Conservation (phyloP, 2,888 invertebrate genomes). For the Mythimna vitellina region DNA sequence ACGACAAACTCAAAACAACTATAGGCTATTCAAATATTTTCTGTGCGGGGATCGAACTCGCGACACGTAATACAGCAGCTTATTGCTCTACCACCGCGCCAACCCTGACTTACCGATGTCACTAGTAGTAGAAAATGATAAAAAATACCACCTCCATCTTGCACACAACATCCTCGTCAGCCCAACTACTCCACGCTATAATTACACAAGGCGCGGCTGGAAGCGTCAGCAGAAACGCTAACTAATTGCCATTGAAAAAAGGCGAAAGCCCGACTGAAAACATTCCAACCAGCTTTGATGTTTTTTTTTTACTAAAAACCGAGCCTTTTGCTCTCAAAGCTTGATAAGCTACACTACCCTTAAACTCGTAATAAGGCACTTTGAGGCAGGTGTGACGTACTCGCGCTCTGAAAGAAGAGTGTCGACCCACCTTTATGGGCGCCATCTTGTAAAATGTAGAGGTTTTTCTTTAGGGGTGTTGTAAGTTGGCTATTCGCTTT, state of each 20-base stretch:
- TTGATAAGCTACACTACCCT: conserved; percentile 88
- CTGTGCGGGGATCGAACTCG: too few species aligned
- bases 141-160: conserved; percentile 62
- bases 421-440: conserved; percentile 75
- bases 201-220: conserved; percentile 87
- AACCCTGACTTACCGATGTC: too few species aligned
- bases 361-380: conserved; percentile 88
- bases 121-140: not conserved
- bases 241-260: conserved; percentile 92
- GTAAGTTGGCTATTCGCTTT: conserved; percentile 63
- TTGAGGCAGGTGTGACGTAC: conserved; percentile 85
- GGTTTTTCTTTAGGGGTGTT: conserved; percentile 78
- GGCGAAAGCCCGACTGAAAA: conserved; percentile 90
- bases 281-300: conserved; percentile 87
- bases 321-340: conserved; percentile 79
- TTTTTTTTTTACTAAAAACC: conserved; percentile 79
- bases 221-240: conserved; percentile 83
- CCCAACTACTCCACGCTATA: conserved; percentile 81
- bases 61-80: too few species aligned
- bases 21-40: too few species aligned
- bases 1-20: too few species aligned
- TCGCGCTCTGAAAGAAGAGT: conserved; percentile 77
- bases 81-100: too few species aligned
- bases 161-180: not conserved
- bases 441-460: conserved; percentile 69